Evolutionary conservation across 2,113 vertebrate species (phyloP), one percentile per base, ranked within the genome.

Genomic region (Struthidea cinerea): DNA sequence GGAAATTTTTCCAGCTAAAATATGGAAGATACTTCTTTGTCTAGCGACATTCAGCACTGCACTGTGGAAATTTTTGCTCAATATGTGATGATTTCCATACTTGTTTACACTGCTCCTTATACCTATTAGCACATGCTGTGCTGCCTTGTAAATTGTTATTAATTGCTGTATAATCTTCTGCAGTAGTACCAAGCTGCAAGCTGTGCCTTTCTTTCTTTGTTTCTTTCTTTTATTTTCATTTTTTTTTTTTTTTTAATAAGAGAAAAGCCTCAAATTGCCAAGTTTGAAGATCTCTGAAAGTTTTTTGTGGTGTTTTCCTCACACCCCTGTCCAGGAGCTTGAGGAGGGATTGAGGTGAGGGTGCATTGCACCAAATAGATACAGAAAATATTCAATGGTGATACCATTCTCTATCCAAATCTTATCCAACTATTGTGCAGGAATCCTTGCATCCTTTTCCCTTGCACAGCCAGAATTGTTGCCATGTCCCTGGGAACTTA

Each of bases 111-210:
- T 61, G 8, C 20, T 89, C 1, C 28, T 84, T 78, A 46, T 53
- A 89, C 46, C 53, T 94, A 68, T 82, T 86, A 87, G 32, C 64
- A 81, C 83, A 33, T 28, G 24, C 41, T 91, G 37, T 56, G 26
- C 50, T 24, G 32, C 59, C 50, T 85, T 85, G n/a, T 47, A 67
- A 95, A 87, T 93, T 64, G 67, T 79, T 89, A 71, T 93, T 93
- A 91, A 91, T 87, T 83, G 39, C 59, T 47, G 4, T n/a, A 63
- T 80, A 56, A 80, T 93, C 74, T 91, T 77, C 67, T 94, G 55
- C 63, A 90, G 42, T 27, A 61, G 9, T 53, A 52, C 42, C 35
- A 84, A 65, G 53, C 35, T 87, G 47, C 32, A 44, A 78, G 22
- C 19, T 27, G 17, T 32, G 44, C 2, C 15, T 20, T 57, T 4